Base-by-base conservation (phyloP, 2,113 vertebrate species). In the Phalacrocorax pelagicus region DNA sequence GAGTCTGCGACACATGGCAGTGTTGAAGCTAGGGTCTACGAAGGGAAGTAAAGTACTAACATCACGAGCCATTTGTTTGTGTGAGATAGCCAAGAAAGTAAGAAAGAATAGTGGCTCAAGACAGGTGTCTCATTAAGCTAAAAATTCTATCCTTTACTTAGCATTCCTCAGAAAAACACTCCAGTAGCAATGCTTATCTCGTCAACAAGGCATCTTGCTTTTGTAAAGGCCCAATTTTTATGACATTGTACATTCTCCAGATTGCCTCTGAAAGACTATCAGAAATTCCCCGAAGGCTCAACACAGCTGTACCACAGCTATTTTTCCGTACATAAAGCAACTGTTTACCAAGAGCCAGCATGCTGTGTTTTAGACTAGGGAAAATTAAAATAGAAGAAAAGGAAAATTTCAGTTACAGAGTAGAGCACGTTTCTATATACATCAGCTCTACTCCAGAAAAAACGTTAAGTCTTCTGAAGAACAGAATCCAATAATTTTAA, bases 101-200 rank as follows among this genome's bases (percentile, higher is more conserved):
- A 34, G 63, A 70, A 54, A 9, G 38, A 75, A 15, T 14, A 58
- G 30, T 49, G 40, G 49, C 67, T 86, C 30, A 49, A 66, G 36
- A 58, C 36, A 71, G 46, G 77, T 58, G 78, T 81, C 77, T 71
- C 44, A 24, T 72, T 57, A 77, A 72, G 62, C 34, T 82, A 44
- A 63, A 87, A 58, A 19, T n/a, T 5, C 30, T 51, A 49, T 17
- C 18, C 49, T 75, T 88, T 75, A 30, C 65, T 70, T 71, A 51
- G 58, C 44, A n/a, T 81, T 87, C 61, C 12, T 87, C 55, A 34
- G 61, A 71, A 88, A 62, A 90, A 23, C 59, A 78, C 17, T 42
- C 32, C 52, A 11, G 84, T 94, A 94, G 70, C 81, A 82, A 14
- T 29, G 70, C 26, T 79, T 91, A 71, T 87, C 59, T 91, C 57